phyloP scores from a whole-genome alignment of 1,140 invertebrate genomes.

The Eriosoma lanigerum region DNA sequence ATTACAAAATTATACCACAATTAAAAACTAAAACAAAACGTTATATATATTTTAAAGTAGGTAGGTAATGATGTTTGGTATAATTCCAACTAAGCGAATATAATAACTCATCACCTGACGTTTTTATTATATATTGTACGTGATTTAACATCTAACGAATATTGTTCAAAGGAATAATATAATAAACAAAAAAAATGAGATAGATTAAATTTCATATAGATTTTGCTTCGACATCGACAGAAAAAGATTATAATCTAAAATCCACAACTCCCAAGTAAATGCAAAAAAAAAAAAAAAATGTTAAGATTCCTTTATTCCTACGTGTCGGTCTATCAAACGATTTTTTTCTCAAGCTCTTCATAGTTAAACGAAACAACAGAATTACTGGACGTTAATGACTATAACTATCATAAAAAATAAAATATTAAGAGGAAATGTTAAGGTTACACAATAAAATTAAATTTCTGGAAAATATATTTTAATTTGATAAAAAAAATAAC shows the following conservation, averaged over 20 bases:
- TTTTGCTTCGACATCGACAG: not conserved
- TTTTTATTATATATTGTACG: not conserved
- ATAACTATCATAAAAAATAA: not conserved
- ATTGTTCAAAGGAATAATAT: not conserved
- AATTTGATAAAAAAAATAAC: not conserved
- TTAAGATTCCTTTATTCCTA: not conserved
- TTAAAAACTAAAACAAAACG: not conserved
- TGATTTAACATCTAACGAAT: not conserved
- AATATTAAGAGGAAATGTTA: not conserved
- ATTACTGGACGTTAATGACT: slow-evolving; percentile 20
- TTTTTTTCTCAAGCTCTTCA: not conserved
- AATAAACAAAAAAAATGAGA: not conserved
- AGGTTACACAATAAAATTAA: not conserved
- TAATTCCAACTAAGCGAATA: not conserved
- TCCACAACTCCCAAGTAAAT: not conserved
- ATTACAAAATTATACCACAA: not conserved
- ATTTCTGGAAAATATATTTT: slow-evolving; percentile 5
- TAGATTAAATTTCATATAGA: not conserved
- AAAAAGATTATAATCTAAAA: slow-evolving; percentile 18
- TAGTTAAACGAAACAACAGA: not conserved
- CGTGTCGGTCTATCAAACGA: not conserved
- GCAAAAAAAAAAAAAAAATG: slow-evolving; percentile 19
- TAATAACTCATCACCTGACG: slow-evolving; percentile 9
- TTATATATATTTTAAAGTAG: not conserved
- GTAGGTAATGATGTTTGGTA: not conserved